Evolutionary conservation across 1,140 invertebrate species (phyloP).

Genomic region (Stegodyphus mimosarum): DNA sequence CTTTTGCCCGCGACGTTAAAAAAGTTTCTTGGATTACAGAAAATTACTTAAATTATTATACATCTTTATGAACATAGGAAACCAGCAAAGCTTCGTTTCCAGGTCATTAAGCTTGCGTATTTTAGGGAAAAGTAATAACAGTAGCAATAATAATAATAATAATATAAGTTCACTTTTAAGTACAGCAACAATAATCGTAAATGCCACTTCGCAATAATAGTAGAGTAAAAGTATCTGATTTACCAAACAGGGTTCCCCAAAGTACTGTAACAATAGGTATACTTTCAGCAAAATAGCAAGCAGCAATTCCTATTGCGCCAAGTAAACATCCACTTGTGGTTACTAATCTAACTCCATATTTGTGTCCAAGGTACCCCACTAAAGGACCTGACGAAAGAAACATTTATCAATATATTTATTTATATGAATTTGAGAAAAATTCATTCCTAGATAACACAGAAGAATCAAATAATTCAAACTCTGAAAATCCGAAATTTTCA

Average conservation of each 20-base stretch:
- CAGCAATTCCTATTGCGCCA: constrained; percentile 35
- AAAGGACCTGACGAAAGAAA: constrained; percentile 47
- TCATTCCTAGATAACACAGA: neutral
- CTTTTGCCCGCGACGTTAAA: no score
- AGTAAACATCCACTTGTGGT: constrained; percentile 51
- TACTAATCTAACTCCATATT: constrained; percentile 39
- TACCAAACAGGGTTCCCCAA: constrained; percentile 58
- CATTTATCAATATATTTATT: neutral
- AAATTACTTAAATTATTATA: no score
- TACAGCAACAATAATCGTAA: no score
- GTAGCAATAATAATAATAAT: neutral
- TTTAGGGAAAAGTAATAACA: neutral
- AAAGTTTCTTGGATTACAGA: no score
- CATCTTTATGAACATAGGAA: no score
- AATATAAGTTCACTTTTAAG: neutral
- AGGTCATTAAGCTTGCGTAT: no score
- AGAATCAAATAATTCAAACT: no score
- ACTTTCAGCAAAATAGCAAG: constrained; percentile 48
- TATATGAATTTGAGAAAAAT: neutral
- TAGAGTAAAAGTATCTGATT: neutral
- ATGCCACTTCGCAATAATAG: no score
- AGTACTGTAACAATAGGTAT: constrained; percentile 34
- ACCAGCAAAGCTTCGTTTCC: no score
- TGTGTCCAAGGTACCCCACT: constrained; percentile 51
- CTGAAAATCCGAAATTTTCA: no score